phyloP scores from a whole-genome alignment of 2,888 invertebrate species.

The Metopia argyrocephala region DNA sequence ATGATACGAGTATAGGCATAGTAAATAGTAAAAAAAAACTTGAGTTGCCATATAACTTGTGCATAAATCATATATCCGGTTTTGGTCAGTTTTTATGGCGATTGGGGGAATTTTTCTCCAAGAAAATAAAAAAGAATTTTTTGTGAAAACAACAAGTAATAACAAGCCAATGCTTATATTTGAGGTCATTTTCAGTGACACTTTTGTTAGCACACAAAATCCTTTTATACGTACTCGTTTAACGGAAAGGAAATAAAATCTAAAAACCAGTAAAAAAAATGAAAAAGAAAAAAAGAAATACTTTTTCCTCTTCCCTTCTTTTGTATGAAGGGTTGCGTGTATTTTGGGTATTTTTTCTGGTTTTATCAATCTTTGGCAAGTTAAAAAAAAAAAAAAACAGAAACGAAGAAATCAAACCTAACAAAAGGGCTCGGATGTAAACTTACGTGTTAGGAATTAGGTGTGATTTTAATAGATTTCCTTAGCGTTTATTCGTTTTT shows the following conservation, averaged over 20 bases:
- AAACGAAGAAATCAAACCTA: neutral
- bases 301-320: too few relatives aligned
- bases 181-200: conserved; percentile 75
- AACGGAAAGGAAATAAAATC: too few relatives aligned
- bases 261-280: too few relatives aligned
- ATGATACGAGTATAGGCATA: conserved; percentile 68
- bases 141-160: conserved; percentile 48
- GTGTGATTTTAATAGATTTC: conserved; percentile 67
- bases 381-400: neutral
- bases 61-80: conserved; percentile 52
- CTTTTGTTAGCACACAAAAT: conserved; percentile 74
- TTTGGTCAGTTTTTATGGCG: conserved; percentile 37
- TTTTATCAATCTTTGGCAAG: neutral
- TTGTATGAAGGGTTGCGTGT: conserved; percentile 57
- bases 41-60: conserved; percentile 42
- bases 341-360: neutral
- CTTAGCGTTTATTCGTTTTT: neutral
- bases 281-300: conserved; percentile 15
- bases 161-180: conserved; percentile 42
- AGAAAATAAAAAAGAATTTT: conserved; percentile 15
- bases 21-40: neutral
- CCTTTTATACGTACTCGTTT: too few relatives aligned
- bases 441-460: conserved; percentile 63
- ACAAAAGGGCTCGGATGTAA: conserved; percentile 43
- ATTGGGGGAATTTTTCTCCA: neutral